A percentile compares a stretch with the other conserved stretches of the same genome.
Evolutionary conservation across 2,888 invertebrate species (phyloP).

Genomic region (Caenorhabditis sp.): DNA sequence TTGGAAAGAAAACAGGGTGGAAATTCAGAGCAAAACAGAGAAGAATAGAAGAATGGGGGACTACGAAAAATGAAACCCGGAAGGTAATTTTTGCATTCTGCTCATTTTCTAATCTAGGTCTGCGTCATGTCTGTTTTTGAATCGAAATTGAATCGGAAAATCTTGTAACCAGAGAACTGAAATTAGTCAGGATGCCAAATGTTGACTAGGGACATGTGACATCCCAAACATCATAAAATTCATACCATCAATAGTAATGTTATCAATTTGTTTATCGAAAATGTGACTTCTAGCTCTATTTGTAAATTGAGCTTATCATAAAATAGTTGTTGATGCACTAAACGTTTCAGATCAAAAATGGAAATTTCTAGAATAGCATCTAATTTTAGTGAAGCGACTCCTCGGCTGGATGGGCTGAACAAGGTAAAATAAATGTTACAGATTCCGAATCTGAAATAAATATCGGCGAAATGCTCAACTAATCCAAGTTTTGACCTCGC

Average conservation of each 20-base stretch:
- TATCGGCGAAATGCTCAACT: too few relatives aligned
- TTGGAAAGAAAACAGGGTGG: constrained; percentile 11
- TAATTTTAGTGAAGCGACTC: too few relatives aligned
- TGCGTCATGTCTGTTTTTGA: constrained; percentile 22
- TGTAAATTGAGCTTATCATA: not conserved
- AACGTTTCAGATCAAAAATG: not conserved
- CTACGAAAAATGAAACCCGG: not conserved
- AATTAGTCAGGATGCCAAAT: not conserved
- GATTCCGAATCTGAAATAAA: too few relatives aligned
- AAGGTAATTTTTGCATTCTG: not conserved
- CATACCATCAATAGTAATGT: not conserved
- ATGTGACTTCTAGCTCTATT: not conserved
- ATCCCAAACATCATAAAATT: not conserved
- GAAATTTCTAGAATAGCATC: constrained; percentile 5
- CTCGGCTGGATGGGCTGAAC: too few relatives aligned
- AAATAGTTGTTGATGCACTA: not conserved
- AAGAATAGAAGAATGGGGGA: not conserved
- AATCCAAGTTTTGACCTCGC: too few relatives aligned
- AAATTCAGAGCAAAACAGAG: not conserved
- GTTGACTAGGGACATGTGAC: not conserved
- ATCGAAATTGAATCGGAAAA: not conserved
- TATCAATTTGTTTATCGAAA: not conserved
- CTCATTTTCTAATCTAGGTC: constrained; percentile 16
- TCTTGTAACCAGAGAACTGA: not conserved
- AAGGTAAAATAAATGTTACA: too few relatives aligned